phyloP scores from a whole-genome alignment of 2,888 invertebrate species.

The Cosmopolites sordidus region DNA sequence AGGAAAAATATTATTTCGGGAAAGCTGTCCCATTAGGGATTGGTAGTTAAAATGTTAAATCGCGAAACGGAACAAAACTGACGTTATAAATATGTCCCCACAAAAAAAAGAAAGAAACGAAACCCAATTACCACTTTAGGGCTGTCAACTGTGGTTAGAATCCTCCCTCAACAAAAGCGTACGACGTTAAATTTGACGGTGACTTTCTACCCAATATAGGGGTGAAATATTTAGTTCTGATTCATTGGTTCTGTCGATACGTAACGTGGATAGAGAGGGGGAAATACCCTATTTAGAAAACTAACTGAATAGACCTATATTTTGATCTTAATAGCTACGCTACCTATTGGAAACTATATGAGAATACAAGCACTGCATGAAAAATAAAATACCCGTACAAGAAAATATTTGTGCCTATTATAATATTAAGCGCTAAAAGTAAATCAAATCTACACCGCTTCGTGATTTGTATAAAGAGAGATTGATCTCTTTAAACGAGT shows the following conservation, averaged over 20 bases:
- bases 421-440: too few species aligned
- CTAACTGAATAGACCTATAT: neutral
- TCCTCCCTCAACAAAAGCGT: conserved; percentile 24
- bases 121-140: conserved; percentile 29
- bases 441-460: too few species aligned
- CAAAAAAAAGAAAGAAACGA: conserved; percentile 25
- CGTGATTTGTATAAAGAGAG: too few species aligned
- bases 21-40: conserved; percentile 18
- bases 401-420: too few species aligned
- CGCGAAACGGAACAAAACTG: conserved; percentile 14
- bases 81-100: conserved; percentile 27
- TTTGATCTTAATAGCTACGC: too few species aligned
- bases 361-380: too few species aligned
- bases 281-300: neutral
- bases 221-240: conserved; percentile 42
- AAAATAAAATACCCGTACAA: too few species aligned
- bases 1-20: neutral
- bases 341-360: too few species aligned
- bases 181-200: conserved; percentile 27
- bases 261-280: conserved; percentile 2
- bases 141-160: conserved; percentile 28
- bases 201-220: conserved; percentile 30
- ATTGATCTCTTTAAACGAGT: too few species aligned
- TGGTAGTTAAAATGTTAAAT: conserved; percentile 10
- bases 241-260: conserved; percentile 38